These are phyloP conservation scores for Rallus limicola DNA, from an alignment of 2,113 vertebrate species.

Conservation along the genomic window DNA sequence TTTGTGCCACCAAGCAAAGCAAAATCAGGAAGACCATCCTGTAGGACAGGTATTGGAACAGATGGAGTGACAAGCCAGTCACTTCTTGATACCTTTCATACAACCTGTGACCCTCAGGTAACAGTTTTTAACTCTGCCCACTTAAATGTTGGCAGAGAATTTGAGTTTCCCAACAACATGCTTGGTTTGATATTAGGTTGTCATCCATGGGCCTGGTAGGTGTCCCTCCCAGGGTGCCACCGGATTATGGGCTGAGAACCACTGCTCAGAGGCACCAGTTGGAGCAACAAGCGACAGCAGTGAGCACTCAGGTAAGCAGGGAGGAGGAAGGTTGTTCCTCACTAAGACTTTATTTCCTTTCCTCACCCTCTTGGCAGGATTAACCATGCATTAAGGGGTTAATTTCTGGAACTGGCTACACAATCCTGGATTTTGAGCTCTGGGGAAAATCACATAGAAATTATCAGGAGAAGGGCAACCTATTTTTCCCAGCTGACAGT, in stretches of 20 bases:
- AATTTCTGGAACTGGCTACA: background rate
- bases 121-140: background rate
- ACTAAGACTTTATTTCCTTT: background rate
- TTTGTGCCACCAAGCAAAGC: background rate
- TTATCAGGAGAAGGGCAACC: background rate
- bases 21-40: background rate
- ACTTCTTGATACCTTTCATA: background rate
- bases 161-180: background rate
- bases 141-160: background rate
- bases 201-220: background rate
- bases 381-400: background rate
- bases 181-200: background rate
- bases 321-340: background rate
- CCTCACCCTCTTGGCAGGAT: background rate
- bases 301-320: background rate
- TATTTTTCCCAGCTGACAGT: background rate
- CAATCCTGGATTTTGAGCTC: background rate
- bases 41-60: background rate
- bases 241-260: fast-evolving
- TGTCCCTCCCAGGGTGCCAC: too few species aligned
- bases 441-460: background rate
- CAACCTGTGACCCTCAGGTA: background rate
- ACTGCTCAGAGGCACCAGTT: background rate
- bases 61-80: background rate
- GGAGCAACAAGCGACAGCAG: too few species aligned